Base-by-base conservation (phyloP, 2,888 invertebrate species). In the Bombyx huttoni region DNA sequence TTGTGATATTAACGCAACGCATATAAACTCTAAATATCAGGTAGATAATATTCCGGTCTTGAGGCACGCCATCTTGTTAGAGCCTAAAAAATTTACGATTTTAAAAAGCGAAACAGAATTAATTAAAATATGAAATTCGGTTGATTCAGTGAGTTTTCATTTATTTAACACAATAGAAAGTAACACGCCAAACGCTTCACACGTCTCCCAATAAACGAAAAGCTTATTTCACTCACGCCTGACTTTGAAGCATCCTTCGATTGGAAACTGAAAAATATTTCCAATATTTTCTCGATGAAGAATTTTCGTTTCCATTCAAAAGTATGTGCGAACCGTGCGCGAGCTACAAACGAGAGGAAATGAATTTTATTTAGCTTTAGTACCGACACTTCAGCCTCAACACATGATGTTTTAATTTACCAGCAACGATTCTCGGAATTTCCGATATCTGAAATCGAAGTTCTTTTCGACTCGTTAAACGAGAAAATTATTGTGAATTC, bases 211-310 rank as follows among this genome's bases (percentile, higher is more conserved):
- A 77, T 76, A 76, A 77, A 74, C 68, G 73, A 70, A 70, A 75
- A 75, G 70, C 67, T 75, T 76, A 75, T 75, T 80, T 72, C 70
- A 65, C 72, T 73, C 69, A 67, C 71, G 71, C 73, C 72, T 75
- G 72, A 75, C 74, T 77, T 75, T 76, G 75, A 78, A 76, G 73
- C 73, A 73, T 71, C 69, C 67, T 73, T 65, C 72, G 67, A 73
- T 75, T 77, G 74, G 65, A 74, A 77, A 78, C 74, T 77, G 74
- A 69, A 78, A 79, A 78, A 78, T 76, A 74, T 78, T 78, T 73
- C 66, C 71, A 70, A 78, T 78, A 78, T 75, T 76, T 75, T 70
- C 58, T 55, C 57, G 63, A 59, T 58, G 63, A 71, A 66, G 71
- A 75, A 78, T 75, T 73, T 73, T 70, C 65, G 63, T 65, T 70